phyloP scores from a whole-genome alignment of 2,113 vertebrate species.

The Xyliphius kryptos region DNA sequence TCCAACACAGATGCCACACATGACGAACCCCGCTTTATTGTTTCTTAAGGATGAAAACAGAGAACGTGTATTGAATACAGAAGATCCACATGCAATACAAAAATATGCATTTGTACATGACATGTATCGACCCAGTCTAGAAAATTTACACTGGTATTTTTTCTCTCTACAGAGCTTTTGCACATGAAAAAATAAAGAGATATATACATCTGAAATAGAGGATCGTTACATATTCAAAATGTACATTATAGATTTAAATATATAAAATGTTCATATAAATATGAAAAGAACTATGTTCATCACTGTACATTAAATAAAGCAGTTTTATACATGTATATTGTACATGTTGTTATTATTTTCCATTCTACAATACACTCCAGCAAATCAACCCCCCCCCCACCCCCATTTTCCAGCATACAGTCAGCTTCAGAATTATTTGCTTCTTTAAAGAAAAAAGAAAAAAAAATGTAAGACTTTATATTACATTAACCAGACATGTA shows the following conservation, averaged over 20 bases:
- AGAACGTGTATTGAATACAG: constrained; percentile 59
- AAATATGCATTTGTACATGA: constrained; percentile 73
- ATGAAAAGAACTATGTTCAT: constrained; percentile 61
- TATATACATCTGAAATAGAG: constrained; percentile 64
- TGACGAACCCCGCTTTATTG: constrained; percentile 57
- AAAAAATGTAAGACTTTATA: no score
- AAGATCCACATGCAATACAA: constrained; percentile 75
- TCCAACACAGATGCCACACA: not conserved
- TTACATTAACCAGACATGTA: no score
- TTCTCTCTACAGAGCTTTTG: constrained; percentile 55
- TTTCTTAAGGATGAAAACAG: constrained; percentile 68
- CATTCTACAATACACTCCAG: constrained; percentile 50
- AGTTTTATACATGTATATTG: constrained; percentile 57
- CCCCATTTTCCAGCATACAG: no score
- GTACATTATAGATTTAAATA: constrained; percentile 54
- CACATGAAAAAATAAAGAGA: constrained; percentile 70
- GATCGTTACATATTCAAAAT: constrained; percentile 66
- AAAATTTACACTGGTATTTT: constrained; percentile 26
- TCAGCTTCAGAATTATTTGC: no score
- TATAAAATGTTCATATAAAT: constrained; percentile 69
- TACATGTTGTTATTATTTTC: constrained; percentile 51
- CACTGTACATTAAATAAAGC: constrained; percentile 64
- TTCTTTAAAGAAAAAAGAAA: no score
- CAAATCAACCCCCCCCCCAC: not conserved
- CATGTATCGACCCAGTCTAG: constrained; percentile 61